Conservation (phyloP, 2,113 vertebrate species). For the Bubo bubo region DNA sequence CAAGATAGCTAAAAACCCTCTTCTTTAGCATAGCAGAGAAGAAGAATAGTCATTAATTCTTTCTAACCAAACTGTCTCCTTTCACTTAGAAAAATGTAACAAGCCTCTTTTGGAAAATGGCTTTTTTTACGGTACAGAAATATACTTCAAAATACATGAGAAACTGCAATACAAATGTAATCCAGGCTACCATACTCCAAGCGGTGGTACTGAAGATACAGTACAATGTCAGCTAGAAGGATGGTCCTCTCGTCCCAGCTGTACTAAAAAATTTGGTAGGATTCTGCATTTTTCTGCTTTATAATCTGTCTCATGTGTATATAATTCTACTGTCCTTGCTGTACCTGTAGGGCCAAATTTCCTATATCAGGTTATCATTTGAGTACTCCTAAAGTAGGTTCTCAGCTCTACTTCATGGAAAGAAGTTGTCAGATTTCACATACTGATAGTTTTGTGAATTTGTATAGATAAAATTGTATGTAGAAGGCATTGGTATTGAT, state of each 20-base stretch:
- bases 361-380: background rate
- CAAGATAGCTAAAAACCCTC: rapidly evolving
- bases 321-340: background rate
- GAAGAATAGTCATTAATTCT: background rate
- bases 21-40: background rate
- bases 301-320: too few relatives aligned
- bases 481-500: background rate
- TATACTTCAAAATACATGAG: slow-evolving; percentile 66
- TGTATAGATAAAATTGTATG: rapidly evolving
- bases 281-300: background rate
- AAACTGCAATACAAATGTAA: slow-evolving; percentile 59
- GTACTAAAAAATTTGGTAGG: slow-evolving; percentile 57
- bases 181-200: slow-evolving; percentile 55
- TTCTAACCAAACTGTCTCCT: background rate
- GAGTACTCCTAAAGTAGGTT: background rate
- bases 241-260: slow-evolving; percentile 72
- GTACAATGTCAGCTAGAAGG: slow-evolving; percentile 63
- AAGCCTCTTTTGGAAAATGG: slow-evolving; percentile 72
- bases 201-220: slow-evolving; percentile 38
- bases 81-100: slow-evolving; percentile 69
- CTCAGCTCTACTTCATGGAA: background rate
- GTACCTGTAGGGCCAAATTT: background rate
- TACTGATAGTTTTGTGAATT: background rate
- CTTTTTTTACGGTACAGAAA: slow-evolving; percentile 41
- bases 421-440: background rate